Conservation (phyloP, 2,797 vertebrate species). For the Thripadectes ignobilis region DNA sequence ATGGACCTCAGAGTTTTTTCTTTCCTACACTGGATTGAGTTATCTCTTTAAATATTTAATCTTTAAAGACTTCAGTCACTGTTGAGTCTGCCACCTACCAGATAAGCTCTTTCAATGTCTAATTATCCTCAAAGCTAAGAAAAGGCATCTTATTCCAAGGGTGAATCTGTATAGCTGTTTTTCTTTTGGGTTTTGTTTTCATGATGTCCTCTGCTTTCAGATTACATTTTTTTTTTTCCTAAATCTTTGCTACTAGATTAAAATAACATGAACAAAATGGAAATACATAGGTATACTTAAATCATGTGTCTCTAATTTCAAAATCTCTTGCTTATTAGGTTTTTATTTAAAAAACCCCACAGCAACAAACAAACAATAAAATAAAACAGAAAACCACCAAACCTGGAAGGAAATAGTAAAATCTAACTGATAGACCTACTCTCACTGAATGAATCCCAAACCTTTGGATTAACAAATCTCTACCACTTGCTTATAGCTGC, state of each 20-base stretch:
- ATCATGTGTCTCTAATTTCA: not conserved
- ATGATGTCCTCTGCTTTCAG: not conserved
- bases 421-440: not conserved
- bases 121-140: not conserved
- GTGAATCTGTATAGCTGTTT: not conserved
- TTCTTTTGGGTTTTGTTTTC: not conserved
- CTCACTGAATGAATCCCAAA: not conserved
- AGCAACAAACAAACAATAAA: not conserved
- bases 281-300: not conserved
- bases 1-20: not conserved
- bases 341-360: not conserved
- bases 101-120: not conserved
- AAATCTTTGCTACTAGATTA: not conserved
- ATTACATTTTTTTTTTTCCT: not conserved
- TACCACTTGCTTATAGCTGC: fast-evolving
- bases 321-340: not conserved
- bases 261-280: not conserved
- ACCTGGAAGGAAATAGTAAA: not conserved
- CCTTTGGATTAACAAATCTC: not conserved
- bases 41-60: not conserved
- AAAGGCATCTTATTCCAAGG: not conserved
- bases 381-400: not conserved
- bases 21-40: not conserved
- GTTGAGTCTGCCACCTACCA: not conserved
- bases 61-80: not conserved